Percentiles rank a stretch among this genome's conserved stretches.
Conservation (phyloP, 2,797 vertebrate genomes). For the Acrossocheilus wenchowensis region DNA sequence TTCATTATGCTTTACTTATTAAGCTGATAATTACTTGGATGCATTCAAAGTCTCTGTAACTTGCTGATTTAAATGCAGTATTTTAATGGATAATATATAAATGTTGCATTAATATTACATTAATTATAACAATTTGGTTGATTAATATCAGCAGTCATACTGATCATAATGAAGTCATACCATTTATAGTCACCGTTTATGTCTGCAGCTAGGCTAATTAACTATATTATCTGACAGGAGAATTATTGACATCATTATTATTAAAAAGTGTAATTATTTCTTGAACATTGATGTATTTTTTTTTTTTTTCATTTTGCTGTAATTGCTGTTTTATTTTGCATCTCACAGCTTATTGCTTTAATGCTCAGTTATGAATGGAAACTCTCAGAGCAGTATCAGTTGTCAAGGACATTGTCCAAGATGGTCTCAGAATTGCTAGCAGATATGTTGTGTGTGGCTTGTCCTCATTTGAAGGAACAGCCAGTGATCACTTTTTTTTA, state of each 20-base stretch:
- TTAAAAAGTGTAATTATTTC: not conserved
- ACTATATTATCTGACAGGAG: not conserved
- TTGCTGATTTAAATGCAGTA: conserved; percentile 2
- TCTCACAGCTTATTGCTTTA: not conserved
- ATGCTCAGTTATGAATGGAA: not conserved
- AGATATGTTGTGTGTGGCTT: conserved; percentile 9
- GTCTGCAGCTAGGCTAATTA: not conserved
- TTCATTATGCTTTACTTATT: not conserved
- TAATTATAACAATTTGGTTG: not conserved
- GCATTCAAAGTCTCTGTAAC: not conserved
- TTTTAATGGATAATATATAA: conserved; percentile 3
- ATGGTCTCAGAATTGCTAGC: conserved; percentile 13
- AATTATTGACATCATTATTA: conserved; percentile 3
- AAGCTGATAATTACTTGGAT: not conserved
- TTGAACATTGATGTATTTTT: not conserved
- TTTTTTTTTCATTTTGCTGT: not conserved
- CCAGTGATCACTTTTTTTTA: conserved; percentile 37
- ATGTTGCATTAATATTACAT: not conserved
- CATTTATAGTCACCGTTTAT: conserved; percentile 2
- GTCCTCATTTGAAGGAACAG: conserved; percentile 25
- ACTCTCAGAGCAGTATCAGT: not conserved
- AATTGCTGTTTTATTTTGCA: not conserved
- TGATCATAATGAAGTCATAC: not conserved
- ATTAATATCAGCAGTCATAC: conserved; percentile 5
- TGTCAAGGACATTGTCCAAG: conserved; percentile 8